These are phyloP conservation scores for Eciton burchellii DNA, from an alignment of 1,140 invertebrate genomes.

Conservation along the genomic window DNA sequence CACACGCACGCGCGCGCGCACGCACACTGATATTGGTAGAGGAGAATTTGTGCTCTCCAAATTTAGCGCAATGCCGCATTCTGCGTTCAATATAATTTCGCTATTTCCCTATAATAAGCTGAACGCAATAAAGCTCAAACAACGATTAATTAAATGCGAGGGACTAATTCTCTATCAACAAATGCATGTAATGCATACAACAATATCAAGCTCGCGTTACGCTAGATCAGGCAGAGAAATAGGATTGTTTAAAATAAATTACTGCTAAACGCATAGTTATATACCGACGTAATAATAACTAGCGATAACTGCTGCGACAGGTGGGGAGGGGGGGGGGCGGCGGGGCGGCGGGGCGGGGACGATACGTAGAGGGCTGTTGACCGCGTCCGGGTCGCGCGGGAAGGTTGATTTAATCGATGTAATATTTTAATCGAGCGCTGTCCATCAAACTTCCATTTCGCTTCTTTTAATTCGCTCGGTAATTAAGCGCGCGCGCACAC, in stretches of 20 bases:
- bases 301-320: not conserved
- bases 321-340: too few relatives aligned
- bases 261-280: slow-evolving; percentile 22
- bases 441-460: slow-evolving; percentile 55
- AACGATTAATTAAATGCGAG: slow-evolving; percentile 58
- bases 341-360: too few relatives aligned
- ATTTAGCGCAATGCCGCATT: slow-evolving; percentile 16
- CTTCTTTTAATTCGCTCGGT: slow-evolving; percentile 59
- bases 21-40: not conserved
- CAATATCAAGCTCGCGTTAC: slow-evolving; percentile 49
- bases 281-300: slow-evolving; percentile 31
- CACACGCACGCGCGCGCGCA: too few relatives aligned
- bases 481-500: slow-evolving; percentile 46
- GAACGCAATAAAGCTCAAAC: slow-evolving; percentile 46
- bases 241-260: slow-evolving; percentile 51
- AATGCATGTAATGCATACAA: slow-evolving; percentile 13
- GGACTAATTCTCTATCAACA: slow-evolving; percentile 39
- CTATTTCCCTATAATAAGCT: slow-evolving; percentile 45
- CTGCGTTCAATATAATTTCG: slow-evolving; percentile 49
- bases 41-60: slow-evolving; percentile 3
- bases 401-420: slow-evolving; percentile 54
- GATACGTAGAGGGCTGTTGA: too few relatives aligned
- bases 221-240: slow-evolving; percentile 45
- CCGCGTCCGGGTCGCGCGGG: not conserved
- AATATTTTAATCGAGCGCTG: slow-evolving; percentile 61